Base-by-base conservation (phyloP, 2,888 invertebrate genomes). In the Nomada hirtipes region DNA sequence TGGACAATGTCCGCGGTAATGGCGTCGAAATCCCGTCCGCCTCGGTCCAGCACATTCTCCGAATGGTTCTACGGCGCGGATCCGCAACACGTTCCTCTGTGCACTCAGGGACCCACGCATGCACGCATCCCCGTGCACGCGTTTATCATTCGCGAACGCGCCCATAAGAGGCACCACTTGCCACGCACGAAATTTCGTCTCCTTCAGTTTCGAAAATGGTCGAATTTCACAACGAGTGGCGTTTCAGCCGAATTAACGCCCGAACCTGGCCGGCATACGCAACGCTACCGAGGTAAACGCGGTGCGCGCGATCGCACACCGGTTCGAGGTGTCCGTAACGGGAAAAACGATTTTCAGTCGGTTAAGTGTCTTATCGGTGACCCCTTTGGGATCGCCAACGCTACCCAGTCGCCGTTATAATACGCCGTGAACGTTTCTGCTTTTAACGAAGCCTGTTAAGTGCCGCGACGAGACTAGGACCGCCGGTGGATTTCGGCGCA, bases 1-100 rank as follows among this genome's bases (percentile, higher is more conserved):
- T 71, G 90, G 89, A 92, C 92, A 92, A 92, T 91, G 88, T 88
- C 86, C 87, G 79, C 70, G 87, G 86, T 88, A 91, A 92, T 90
- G 90, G 92, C 89, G 86, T 86, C 87, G 86, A 86, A 89, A 88
- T 88, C 88, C 86, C 83, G 88, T 78, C 68, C 78, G 85, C 78
- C 83, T 82, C 76, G 80, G 72, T 73, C 79, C 82, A 71, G 75
- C 87, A 86, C 88, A 91, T 91, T 90, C 90, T 86, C 89, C 88
- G 89, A 87, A 91, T 91, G 87, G 82, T 86, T 88, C 74, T 85
- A 83, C 79, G 86, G 87, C 86, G 86, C 79, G 85, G 84, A 83
- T 76, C 81, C 87, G 81, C 83, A 86, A 88, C 87, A 82, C 90
- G 85, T 86, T 89, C 85, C 83, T 89, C 87, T 71, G 36, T 71